Evolutionary conservation across 2,888 invertebrate genomes (phyloP).

Genomic region (Cyclophora albipunctata): DNA sequence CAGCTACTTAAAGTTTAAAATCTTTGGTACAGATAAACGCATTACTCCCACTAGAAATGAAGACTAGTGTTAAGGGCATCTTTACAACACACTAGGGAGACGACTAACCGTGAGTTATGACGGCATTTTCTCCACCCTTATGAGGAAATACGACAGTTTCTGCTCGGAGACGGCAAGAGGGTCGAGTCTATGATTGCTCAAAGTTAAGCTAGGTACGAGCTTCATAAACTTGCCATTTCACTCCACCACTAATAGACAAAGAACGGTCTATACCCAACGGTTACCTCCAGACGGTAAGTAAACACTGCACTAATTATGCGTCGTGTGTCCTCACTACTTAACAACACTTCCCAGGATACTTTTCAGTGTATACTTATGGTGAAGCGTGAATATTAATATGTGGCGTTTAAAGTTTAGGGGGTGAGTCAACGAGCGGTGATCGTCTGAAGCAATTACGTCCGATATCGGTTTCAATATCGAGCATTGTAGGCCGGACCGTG

Average conservation of each 20-base stretch:
- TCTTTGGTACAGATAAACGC: constrained; percentile 40
- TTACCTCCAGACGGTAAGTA: constrained; percentile 6
- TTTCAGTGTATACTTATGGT: constrained; percentile 13
- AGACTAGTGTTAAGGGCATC: constrained; percentile 73
- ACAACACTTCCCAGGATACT: constrained; percentile 27
- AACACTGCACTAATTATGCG: constrained; percentile 34
- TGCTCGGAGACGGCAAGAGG: constrained; percentile 42
- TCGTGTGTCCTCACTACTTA: constrained; percentile 33
- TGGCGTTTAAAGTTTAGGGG: not conserved
- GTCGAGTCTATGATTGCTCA: constrained; percentile 58
- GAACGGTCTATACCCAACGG: constrained; percentile 12
- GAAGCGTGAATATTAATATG: constrained; percentile 14
- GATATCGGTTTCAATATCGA: constrained; percentile 47
- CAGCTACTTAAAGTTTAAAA: constrained; percentile 24
- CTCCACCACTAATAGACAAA: constrained; percentile 15
- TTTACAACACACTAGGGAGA: constrained; percentile 70
- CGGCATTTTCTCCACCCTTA: constrained; percentile 69
- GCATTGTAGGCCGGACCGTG: constrained; percentile 46
- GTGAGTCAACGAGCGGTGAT: constrained; percentile 9
- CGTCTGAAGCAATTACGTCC: constrained; percentile 39
- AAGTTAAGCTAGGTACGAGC: constrained; percentile 44
- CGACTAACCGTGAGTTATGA: constrained; percentile 69
- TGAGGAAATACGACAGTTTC: constrained; percentile 73
- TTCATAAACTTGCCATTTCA: constrained; percentile 27
- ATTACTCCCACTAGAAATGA: constrained; percentile 58